A percentile compares a stretch with the other conserved stretches of the same genome.
These are phyloP conservation scores for Sesia bembeciformis DNA, from an alignment of 2,888 invertebrate genomes.

Conservation along the genomic window DNA sequence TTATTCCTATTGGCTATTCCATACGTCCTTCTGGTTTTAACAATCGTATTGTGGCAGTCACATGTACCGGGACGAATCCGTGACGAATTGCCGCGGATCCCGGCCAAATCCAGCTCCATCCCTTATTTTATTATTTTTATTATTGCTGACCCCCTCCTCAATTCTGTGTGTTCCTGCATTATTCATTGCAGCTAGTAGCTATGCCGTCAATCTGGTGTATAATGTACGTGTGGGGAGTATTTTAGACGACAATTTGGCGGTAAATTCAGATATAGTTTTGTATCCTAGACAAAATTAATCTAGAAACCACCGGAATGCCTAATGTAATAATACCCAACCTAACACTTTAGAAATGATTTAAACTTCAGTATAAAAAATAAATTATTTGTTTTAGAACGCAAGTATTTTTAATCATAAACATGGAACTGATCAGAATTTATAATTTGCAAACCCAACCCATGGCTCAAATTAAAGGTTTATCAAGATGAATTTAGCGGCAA, in stretches of 20 bases:
- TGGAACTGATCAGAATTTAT: neutral
- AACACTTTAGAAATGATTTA: no score
- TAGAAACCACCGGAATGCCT: neutral
- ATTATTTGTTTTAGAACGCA: no score
- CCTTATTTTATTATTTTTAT: conserved; percentile 47
- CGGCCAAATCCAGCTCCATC: conserved; percentile 28
- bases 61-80: conserved; percentile 44
- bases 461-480: neutral
- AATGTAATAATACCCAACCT: no score
- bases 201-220: conserved; percentile 18
- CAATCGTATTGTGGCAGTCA: conserved; percentile 17
- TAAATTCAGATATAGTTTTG: neutral
- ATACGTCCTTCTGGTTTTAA: neutral
- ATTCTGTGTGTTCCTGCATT: conserved; percentile 32
- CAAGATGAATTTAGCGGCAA: conserved; percentile 27
- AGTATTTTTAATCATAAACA: no score
- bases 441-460: neutral
- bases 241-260: neutral
- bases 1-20: neutral
- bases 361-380: no score
- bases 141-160: conserved; percentile 17
- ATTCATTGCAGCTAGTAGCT: conserved; percentile 32
- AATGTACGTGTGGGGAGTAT: neutral
- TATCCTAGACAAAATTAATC: neutral
- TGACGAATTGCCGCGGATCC: conserved; percentile 47